Evolutionary conservation across 2,888 invertebrate genomes (phyloP).

Genomic region (Mesoligia furuncula): DNA sequence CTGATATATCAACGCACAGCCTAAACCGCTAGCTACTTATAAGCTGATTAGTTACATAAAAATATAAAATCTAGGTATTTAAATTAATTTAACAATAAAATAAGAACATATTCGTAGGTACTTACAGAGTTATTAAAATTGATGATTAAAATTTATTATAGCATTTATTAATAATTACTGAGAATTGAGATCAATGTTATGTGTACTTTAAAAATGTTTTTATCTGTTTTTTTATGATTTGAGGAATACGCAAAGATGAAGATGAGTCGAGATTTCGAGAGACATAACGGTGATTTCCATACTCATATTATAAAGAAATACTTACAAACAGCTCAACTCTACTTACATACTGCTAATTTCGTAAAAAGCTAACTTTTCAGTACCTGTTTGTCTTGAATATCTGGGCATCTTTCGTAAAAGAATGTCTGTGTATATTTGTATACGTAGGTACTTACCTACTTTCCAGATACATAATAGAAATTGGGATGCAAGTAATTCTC

Average conservation of each 20-base stretch:
- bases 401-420: not conserved
- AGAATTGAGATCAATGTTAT: not conserved
- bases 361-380: not conserved
- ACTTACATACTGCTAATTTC: not conserved
- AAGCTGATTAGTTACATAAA: no score
- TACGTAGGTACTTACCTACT: not conserved
- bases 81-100: no score
- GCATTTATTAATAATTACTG: not conserved
- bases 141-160: not conserved
- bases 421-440: constrained; percentile 1
- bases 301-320: no score
- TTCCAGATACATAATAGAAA: constrained; percentile 14
- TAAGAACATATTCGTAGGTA: no score
- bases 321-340: not conserved
- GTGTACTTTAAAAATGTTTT: not conserved
- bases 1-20: no score
- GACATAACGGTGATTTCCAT: not conserved
- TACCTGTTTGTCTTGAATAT: not conserved
- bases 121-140: not conserved
- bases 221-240: not conserved
- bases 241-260: not conserved
- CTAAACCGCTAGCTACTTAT: no score
- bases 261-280: not conserved
- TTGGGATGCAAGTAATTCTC: constrained; percentile 59
- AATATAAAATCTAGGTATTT: no score